phyloP scores from a whole-genome alignment of 2,113 vertebrate genomes.

The Varanus salvator region DNA sequence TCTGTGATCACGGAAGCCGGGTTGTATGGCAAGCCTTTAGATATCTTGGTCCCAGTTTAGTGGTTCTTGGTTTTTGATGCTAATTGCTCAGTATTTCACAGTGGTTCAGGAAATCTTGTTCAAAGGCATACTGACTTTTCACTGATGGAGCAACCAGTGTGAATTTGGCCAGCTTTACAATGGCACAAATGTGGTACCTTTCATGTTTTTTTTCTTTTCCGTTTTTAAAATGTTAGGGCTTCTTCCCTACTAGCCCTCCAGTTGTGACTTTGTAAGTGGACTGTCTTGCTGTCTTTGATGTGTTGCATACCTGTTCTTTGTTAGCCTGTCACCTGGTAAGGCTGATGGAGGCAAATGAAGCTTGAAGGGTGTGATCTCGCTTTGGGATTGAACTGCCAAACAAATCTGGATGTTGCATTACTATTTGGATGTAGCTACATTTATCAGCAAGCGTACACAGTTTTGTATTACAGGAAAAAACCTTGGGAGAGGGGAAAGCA shows the following conservation, averaged over 20 bases:
- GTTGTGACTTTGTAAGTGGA: slow-evolving; percentile 17
- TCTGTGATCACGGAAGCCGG: neutral
- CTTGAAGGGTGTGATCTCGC: neutral
- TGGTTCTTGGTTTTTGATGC: neutral
- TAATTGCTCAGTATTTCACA: neutral
- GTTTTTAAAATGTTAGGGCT: too few relatives aligned
- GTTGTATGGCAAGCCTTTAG: neutral
- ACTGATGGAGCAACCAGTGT: neutral
- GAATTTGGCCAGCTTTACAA: neutral
- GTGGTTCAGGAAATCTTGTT: neutral
- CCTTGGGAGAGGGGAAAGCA: slow-evolving; percentile 21
- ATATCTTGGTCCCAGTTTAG: neutral
- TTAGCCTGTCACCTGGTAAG: neutral
- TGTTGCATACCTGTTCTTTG: slow-evolving; percentile 25
- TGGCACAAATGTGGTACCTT: neutral
- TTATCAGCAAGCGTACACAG: slow-evolving; percentile 9
- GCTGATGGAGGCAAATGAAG: slow-evolving; percentile 50
- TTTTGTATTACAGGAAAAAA: slow-evolving; percentile 27
- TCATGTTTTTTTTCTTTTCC: neutral
- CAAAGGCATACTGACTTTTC: neutral
- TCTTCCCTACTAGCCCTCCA: neutral
- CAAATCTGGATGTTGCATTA: slow-evolving; percentile 23
- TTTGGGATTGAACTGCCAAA: slow-evolving; percentile 18
- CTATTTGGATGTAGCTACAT: slow-evolving; percentile 47
- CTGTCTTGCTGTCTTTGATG: slow-evolving; percentile 29